Percentiles rank a stretch among this genome's conserved stretches.
These are phyloP conservation scores for Epistrophella euchroma DNA, from an alignment of 2,888 invertebrate genomes.

Conservation along the genomic window DNA sequence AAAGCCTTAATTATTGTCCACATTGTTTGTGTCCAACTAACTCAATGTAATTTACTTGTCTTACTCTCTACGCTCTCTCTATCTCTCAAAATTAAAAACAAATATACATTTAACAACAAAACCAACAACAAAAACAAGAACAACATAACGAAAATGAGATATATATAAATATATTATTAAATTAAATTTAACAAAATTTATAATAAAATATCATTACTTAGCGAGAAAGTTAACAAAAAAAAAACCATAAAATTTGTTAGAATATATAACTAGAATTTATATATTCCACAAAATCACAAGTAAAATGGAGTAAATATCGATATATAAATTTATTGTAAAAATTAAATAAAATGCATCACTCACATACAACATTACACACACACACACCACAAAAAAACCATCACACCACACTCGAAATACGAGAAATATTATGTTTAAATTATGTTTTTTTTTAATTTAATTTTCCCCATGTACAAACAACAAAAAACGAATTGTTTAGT, in stretches of 20 bases:
- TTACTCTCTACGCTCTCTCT: constrained; percentile 37
- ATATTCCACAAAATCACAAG: constrained; percentile 54
- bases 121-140: constrained; percentile 11
- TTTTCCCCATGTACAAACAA: constrained; percentile 72
- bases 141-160: constrained; percentile 44
- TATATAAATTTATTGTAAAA: constrained; percentile 66
- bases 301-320: constrained; percentile 56
- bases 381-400: constrained; percentile 24
- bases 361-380: constrained; percentile 41
- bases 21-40: constrained; percentile 33
- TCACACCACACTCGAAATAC: constrained; percentile 38
- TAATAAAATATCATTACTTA: constrained; percentile 59
- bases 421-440: constrained; percentile 60
- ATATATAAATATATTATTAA: constrained; percentile 40
- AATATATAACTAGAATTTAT: constrained; percentile 58
- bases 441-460: constrained; percentile 60
- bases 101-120: constrained; percentile 16
- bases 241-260: constrained; percentile 42
- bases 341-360: constrained; percentile 42
- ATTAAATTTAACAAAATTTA: constrained; percentile 56
- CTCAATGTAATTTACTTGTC: constrained; percentile 32
- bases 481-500: constrained; percentile 68
- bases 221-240: constrained; percentile 47
- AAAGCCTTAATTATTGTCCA: constrained; percentile 73
- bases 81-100: neutral